Percentiles rank a stretch among this genome's conserved stretches.
These are phyloP conservation scores for Penaeus monodon DNA, from an alignment of 2,888 invertebrate species.

Conservation along the genomic window DNA sequence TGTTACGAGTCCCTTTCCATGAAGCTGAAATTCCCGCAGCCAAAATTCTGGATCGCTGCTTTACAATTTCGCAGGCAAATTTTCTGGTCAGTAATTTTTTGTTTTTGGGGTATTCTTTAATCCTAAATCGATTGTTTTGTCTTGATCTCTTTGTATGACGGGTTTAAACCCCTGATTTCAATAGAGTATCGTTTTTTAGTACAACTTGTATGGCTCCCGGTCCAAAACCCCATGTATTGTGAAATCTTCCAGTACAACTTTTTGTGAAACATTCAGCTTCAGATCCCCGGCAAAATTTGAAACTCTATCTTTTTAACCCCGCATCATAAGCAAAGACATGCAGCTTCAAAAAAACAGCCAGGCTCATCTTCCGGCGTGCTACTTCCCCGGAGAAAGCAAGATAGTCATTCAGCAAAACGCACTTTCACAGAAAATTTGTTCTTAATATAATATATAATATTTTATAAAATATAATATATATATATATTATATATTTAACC, in stretches of 20 bases:
- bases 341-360: too few relatives aligned
- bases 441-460: too few relatives aligned
- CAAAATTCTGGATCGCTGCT: conserved; percentile 55
- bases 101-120: background rate
- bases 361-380: too few relatives aligned
- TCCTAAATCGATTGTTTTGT: background rate
- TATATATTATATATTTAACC: too few relatives aligned
- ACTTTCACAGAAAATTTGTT: too few relatives aligned
- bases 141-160: background rate
- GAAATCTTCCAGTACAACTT: conserved; percentile 64
- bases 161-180: too few relatives aligned
- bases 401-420: too few relatives aligned
- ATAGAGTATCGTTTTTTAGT: background rate
- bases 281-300: conserved; percentile 65
- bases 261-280: conserved; percentile 63
- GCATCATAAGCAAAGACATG: too few relatives aligned
- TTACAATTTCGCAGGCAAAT: conserved; percentile 41
- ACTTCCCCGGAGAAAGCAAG: too few relatives aligned
- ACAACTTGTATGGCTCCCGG: conserved; percentile 66
- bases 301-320: conserved; percentile 60
- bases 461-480: too few relatives aligned
- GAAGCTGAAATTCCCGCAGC: conserved; percentile 40
- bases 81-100: background rate
- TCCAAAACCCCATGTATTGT: conserved; percentile 66
- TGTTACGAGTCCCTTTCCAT: conserved; percentile 45